A percentile compares a stretch with the other conserved stretches of the same genome.
Conservation (phyloP, 1,140 invertebrate species). For the Drosophila azteca region DNA sequence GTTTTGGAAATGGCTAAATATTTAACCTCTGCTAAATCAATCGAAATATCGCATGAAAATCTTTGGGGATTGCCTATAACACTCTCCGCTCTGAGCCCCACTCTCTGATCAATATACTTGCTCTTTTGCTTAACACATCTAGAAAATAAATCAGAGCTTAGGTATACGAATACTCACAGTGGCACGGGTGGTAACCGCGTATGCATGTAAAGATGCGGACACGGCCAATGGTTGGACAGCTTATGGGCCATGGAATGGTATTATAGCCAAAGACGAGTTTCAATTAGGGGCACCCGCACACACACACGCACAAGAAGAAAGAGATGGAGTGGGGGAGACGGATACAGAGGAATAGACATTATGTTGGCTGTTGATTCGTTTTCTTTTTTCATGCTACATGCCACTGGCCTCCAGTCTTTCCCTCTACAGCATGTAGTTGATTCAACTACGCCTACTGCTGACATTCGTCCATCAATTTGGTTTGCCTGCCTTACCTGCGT, state of each 20-base stretch:
- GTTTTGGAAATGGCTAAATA: no score
- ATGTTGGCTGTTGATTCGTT: conserved; percentile 29
- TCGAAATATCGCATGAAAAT: no score
- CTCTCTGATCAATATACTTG: no score
- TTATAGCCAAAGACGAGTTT: conserved; percentile 25
- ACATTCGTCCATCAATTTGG: conserved; percentile 28
- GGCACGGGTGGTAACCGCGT: no score
- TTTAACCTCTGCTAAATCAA: no score
- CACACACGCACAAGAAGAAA: conserved; percentile 6
- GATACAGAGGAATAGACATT: neutral
- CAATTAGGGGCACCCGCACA: conserved; percentile 19
- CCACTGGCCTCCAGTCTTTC: neutral
- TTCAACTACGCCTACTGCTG: conserved; percentile 7
- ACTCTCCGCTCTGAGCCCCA: no score
- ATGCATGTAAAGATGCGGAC: no score
- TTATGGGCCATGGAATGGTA: conserved; percentile 5
- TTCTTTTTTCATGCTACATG: conserved; percentile 9
- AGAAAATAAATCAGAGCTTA: no score
- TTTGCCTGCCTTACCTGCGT: neutral
- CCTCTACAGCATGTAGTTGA: no score
- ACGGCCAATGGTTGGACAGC: neutral
- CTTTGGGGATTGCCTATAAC: no score
- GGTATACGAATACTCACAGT: no score
- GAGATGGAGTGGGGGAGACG: neutral
- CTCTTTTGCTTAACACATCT: no score